Evolutionary conservation across 1,140 invertebrate species (phyloP), one percentile per base, ranked within the genome.

Genomic region (Diorhabda elongata): DNA sequence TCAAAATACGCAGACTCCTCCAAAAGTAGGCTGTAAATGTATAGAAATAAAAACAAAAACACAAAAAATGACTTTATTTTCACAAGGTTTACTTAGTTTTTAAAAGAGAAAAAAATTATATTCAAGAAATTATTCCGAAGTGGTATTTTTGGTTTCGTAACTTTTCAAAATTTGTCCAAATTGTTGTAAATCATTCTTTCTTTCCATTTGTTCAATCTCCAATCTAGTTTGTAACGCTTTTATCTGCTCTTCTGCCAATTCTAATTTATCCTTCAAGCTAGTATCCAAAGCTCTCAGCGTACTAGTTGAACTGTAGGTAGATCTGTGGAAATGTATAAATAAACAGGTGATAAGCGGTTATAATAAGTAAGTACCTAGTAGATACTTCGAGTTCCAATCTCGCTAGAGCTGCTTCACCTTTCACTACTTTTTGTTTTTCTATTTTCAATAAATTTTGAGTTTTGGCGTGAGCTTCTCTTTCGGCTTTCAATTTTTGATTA

Each of bases 401-500:
- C 42, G 76, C 75, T 47, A 78, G 44, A 65, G 68, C 73, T 3
- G 74, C 61, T 72, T 81, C 77, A 44, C 79, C 71, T 66, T 75
- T 78, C 1, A 76, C 71, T 26, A 69, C 68, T 67, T 74, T 77
- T 64, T 79, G 77, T 42, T 74, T 69, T 66, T 81, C 80, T 42
- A 44, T 43, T 66, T 68, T 58, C 41, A 73, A 74, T 44, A 70
- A 58, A 9, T 71, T 56, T 71, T 78, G 75, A 4, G 68, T 71
- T 67, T 76, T 74, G 6, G 62, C 42, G 56, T 75, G 72, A n/a
- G 71, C 67, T 43, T 74, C 73, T 71, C 84, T 79, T 74, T 87
- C 86, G n/a, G 82, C 74, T 26, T 86, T 82, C 41, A 87, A 68
- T 42, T 85, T 81, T 47, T 82, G 80, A 71, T 84, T 84, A 0